Evolutionary conservation across 2,888 invertebrate species (phyloP).

Genomic region (Mallateleia sp.): DNA sequence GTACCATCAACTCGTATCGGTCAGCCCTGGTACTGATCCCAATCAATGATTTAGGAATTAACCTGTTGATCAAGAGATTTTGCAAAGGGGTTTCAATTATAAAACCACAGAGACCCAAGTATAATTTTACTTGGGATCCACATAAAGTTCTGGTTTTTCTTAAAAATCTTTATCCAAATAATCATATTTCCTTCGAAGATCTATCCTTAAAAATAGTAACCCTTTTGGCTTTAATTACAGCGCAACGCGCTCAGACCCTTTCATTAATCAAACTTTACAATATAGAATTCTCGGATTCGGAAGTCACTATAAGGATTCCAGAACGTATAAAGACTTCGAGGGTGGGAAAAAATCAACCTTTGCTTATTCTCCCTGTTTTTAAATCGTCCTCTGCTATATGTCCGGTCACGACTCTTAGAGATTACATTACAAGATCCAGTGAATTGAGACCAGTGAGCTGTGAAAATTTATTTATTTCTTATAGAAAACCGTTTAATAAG

Average conservation of each 20-base stretch:
- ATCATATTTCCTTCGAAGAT: neutral
- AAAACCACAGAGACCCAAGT: slow-evolving; percentile 6
- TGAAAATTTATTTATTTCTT: too few species aligned
- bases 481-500: too few species aligned
- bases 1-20: neutral
- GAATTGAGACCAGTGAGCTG: too few species aligned
- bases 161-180: neutral
- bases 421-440: too few species aligned
- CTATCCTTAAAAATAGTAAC: neutral
- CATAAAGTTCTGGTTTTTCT: neutral
- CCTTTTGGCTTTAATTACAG: neutral
- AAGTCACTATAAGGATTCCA: neutral
- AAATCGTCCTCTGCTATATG: too few species aligned
- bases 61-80: neutral
- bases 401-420: too few species aligned
- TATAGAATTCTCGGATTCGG: neutral
- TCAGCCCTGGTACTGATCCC: neutral
- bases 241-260: neutral
- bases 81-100: neutral
- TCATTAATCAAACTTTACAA: neutral
- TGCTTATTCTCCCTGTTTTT: too few species aligned
- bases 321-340: slow-evolving; percentile 5
- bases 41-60: neutral
- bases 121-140: neutral
- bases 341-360: neutral